Conservation (phyloP, 1,140 invertebrate genomes). For the Drosophila bocki region DNA sequence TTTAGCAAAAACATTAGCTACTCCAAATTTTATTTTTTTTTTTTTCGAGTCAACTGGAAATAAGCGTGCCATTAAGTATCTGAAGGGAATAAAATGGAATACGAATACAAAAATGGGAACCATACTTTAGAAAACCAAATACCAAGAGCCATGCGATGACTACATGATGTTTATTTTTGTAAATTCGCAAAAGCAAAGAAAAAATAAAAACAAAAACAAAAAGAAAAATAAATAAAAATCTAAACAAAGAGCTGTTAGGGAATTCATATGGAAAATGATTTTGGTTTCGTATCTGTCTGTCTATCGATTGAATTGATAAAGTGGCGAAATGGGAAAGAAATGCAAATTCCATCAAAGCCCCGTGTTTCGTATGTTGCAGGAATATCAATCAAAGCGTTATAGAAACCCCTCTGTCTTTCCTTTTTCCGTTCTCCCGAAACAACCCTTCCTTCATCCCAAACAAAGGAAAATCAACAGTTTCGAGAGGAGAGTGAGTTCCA, state of each 20-base stretch:
- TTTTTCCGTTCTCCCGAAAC: neutral
- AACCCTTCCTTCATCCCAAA: constrained; percentile 33
- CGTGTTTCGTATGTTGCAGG: constrained; percentile 33
- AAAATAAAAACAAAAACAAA: neutral
- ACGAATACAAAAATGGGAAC: constrained; percentile 16
- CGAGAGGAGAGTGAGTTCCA: neutral
- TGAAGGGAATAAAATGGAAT: constrained; percentile 14
- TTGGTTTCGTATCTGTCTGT: constrained; percentile 20
- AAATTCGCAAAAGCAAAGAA: constrained; percentile 35
- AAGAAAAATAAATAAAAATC: constrained; percentile 28
- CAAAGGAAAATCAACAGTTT: constrained; percentile 25
- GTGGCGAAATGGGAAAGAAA: constrained; percentile 39
- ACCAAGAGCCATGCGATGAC: constrained; percentile 46
- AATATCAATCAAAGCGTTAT: constrained; percentile 67
- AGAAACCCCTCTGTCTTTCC: neutral
- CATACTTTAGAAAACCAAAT: constrained; percentile 19
- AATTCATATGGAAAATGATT: constrained; percentile 36
- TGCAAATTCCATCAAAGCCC: constrained; percentile 60
- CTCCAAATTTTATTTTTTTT: too few relatives aligned
- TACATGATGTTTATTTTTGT: constrained; percentile 57
- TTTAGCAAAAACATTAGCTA: neutral
- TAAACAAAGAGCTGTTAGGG: constrained; percentile 53
- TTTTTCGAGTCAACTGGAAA: constrained; percentile 2
- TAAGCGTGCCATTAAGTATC: constrained; percentile 20
- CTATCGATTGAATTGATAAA: constrained; percentile 37